A percentile compares a stretch with the other conserved stretches of the same genome.
Conservation (phyloP, 2,888 invertebrate species). For the Acleris laterana region DNA sequence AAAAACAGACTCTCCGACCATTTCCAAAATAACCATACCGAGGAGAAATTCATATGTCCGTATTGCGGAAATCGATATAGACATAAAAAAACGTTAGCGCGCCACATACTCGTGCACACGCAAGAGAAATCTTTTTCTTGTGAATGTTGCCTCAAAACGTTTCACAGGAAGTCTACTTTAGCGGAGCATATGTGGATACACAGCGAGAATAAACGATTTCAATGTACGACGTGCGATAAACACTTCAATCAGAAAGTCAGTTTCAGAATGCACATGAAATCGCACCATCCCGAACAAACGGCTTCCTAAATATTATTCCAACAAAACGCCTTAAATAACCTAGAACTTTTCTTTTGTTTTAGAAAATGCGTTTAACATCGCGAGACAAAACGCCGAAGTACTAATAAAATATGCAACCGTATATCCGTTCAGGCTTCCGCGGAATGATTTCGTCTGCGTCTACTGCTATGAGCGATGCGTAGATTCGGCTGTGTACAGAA, state of each 20-base stretch:
- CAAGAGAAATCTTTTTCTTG: slow-evolving; percentile 75
- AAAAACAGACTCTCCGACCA: slow-evolving; percentile 54
- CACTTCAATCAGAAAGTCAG: slow-evolving; percentile 62
- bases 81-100: slow-evolving; percentile 67
- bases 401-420: slow-evolving; percentile 48
- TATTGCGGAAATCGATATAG: slow-evolving; percentile 70
- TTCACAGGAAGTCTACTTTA: slow-evolving; percentile 64
- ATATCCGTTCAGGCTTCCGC: slow-evolving; percentile 27
- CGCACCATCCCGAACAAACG: slow-evolving; percentile 59
- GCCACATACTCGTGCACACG: slow-evolving; percentile 76
- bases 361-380: neutral
- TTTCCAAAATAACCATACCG: slow-evolving; percentile 60
- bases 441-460: slow-evolving; percentile 1
- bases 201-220: slow-evolving; percentile 62
- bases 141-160: slow-evolving; percentile 70
- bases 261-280: slow-evolving; percentile 68
- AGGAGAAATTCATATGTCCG: slow-evolving; percentile 55
- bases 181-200: slow-evolving; percentile 71
- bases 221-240: slow-evolving; percentile 62
- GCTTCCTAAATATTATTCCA: no score
- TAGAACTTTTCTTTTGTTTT: no score
- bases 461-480: slow-evolving; percentile 8
- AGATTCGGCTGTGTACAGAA: slow-evolving; percentile 13
- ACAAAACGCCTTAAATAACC: no score
- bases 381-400: slow-evolving; percentile 44